phyloP scores from a whole-genome alignment of 2,888 invertebrate genomes.

The Palloptera scutellata region DNA sequence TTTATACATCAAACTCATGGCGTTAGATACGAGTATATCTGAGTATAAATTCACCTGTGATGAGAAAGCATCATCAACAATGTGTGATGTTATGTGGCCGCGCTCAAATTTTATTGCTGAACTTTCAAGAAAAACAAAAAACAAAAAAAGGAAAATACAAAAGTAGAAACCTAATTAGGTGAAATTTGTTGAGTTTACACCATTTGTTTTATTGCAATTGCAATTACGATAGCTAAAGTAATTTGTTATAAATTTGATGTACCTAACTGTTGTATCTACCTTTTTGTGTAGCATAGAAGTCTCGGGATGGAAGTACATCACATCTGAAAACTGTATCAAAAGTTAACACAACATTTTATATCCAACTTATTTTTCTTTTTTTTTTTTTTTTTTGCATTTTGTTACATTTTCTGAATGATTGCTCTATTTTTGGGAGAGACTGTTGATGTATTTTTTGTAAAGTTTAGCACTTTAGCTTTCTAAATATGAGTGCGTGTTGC shows the following conservation, averaged over 20 bases:
- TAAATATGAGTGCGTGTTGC: constrained; percentile 37
- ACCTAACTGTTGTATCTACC: constrained; percentile 37
- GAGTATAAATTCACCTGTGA: too few relatives aligned
- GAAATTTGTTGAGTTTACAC: constrained; percentile 28
- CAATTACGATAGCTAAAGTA: constrained; percentile 38
- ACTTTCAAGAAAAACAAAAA: constrained; percentile 47
- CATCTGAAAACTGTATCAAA: neutral
- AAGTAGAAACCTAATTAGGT: constrained; percentile 32
- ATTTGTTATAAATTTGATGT: constrained; percentile 61
- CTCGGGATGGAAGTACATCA: constrained; percentile 10
- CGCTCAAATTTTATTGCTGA: constrained; percentile 59
- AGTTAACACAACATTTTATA: constrained; percentile 34
- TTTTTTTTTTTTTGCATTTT: neutral
- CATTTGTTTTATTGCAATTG: constrained; percentile 43
- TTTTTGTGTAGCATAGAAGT: constrained; percentile 49
- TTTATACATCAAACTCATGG: too few relatives aligned
- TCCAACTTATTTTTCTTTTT: neutral
- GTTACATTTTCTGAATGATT: neutral
- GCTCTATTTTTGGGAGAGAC: neutral
- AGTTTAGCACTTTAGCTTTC: constrained; percentile 31
- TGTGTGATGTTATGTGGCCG: constrained; percentile 25
- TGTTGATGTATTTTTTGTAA: constrained; percentile 28
- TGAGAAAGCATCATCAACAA: constrained; percentile 11
- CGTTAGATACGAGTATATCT: too few relatives aligned
- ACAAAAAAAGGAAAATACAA: constrained; percentile 33